Conservation (phyloP, 2,113 vertebrate genomes). For the Stigmatopora argus region DNA sequence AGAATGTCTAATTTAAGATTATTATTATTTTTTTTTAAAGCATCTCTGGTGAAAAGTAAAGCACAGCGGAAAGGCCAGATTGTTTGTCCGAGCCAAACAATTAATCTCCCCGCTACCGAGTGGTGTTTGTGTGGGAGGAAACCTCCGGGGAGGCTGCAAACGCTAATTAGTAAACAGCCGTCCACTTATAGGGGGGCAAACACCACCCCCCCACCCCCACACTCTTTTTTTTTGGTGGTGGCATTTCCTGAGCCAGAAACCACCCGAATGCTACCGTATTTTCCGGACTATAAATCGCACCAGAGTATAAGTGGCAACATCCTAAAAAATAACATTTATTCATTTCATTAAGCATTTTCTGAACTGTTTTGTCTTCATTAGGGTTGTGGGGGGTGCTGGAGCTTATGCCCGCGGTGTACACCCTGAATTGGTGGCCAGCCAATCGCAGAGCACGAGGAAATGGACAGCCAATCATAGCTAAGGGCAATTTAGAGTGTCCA, state of each 20-base stretch:
- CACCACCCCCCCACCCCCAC: neutral
- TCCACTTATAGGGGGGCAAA: conserved; percentile 37
- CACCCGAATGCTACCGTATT: neutral
- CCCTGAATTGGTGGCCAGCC: no score
- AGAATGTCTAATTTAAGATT: neutral
- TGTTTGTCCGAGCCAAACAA: conserved; percentile 37
- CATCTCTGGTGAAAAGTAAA: conserved; percentile 2
- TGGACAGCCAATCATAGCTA: no score
- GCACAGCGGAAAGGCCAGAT: neutral
- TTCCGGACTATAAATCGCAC: no score
- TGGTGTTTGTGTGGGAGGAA: conserved; percentile 50
- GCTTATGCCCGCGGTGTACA: no score
- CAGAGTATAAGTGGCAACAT: no score
- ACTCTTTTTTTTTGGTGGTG: neutral
- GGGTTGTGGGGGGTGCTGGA: no score
- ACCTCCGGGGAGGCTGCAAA: conserved; percentile 45
- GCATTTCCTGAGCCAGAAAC: neutral
- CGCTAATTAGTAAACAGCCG: conserved; percentile 51
- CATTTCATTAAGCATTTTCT: no score
- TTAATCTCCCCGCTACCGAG: conserved; percentile 38
- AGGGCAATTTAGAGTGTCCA: no score
- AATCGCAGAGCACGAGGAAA: no score
- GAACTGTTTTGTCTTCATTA: no score
- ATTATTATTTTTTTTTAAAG: neutral
- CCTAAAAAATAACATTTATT: no score